A percentile compares a stretch with the other conserved stretches of the same genome.
phyloP scores from a whole-genome alignment of 2,797 vertebrate genomes.

The Cirrhinus mrigala region DNA sequence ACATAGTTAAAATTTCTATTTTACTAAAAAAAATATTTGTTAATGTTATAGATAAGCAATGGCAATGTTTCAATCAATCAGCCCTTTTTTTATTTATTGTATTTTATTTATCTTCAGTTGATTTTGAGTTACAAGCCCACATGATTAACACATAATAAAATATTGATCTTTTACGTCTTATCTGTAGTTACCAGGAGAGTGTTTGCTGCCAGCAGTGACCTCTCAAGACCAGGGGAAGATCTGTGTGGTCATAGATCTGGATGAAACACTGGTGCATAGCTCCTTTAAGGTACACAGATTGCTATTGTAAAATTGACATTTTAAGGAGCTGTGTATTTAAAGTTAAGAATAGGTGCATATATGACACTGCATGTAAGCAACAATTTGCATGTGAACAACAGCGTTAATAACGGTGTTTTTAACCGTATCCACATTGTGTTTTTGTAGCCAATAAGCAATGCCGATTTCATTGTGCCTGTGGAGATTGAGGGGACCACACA shows the following conservation, averaged over 20 bases:
- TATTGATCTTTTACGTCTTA: neutral
- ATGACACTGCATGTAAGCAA: neutral
- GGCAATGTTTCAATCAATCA: no score
- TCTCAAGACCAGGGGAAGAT: slow-evolving; percentile 86
- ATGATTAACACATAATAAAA: neutral
- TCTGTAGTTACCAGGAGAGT: slow-evolving; percentile 70
- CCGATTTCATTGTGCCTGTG: slow-evolving; percentile 91
- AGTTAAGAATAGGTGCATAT: neutral
- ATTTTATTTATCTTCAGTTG: no score
- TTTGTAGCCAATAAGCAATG: slow-evolving; percentile 87
- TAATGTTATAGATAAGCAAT: no score
- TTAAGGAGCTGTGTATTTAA: neutral
- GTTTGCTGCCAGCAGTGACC: slow-evolving; percentile 85
- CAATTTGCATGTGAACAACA: neutral
- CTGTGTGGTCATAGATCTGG: slow-evolving; percentile 89
- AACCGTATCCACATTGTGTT: slow-evolving; percentile 57
- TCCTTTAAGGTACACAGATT: slow-evolving; percentile 85
- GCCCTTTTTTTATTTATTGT: no score
- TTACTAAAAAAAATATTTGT: neutral
- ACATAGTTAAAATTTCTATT: neutral
- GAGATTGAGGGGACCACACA: slow-evolving; percentile 92
- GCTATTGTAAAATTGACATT: neutral
- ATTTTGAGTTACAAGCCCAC: neutral
- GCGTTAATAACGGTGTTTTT: slow-evolving; percentile 19
- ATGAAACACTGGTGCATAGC: slow-evolving; percentile 89